Conservation (phyloP, 2,113 vertebrate genomes). For the Jacana jacana region DNA sequence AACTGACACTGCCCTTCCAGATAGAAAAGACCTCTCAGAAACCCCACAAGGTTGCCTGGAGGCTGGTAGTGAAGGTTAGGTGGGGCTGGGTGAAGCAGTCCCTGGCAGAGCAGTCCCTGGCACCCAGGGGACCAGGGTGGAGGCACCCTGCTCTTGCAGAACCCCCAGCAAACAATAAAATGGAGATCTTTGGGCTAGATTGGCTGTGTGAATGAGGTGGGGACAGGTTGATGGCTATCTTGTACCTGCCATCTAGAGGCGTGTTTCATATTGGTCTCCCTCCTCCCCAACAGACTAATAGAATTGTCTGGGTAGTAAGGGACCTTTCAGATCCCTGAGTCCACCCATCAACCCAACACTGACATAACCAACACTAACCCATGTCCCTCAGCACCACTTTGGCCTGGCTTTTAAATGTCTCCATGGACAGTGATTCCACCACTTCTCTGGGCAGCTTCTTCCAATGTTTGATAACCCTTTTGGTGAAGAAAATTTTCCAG, state of each 20-base stretch:
- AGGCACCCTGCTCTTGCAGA: background rate
- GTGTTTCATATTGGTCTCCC: background rate
- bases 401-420: background rate
- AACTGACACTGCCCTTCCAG: background rate
- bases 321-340: background rate
- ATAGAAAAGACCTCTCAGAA: background rate
- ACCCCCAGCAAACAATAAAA: background rate
- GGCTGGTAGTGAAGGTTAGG: no score
- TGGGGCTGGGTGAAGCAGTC: no score
- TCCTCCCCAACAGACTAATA: background rate
- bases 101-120: rapidly evolving
- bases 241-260: background rate
- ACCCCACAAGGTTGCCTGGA: rapidly evolving
- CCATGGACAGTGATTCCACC: background rate
- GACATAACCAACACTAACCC: background rate
- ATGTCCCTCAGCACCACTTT: background rate
- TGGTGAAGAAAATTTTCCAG: background rate
- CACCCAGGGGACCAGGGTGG: background rate
- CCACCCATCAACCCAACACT: background rate
- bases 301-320: background rate
- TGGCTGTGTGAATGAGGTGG: background rate
- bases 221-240: background rate
- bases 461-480: background rate
- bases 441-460: background rate
- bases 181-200: background rate